These are phyloP conservation scores for Vombatus ursinus DNA, from an alignment of 2,113 vertebrate species.

Conservation along the genomic window DNA sequence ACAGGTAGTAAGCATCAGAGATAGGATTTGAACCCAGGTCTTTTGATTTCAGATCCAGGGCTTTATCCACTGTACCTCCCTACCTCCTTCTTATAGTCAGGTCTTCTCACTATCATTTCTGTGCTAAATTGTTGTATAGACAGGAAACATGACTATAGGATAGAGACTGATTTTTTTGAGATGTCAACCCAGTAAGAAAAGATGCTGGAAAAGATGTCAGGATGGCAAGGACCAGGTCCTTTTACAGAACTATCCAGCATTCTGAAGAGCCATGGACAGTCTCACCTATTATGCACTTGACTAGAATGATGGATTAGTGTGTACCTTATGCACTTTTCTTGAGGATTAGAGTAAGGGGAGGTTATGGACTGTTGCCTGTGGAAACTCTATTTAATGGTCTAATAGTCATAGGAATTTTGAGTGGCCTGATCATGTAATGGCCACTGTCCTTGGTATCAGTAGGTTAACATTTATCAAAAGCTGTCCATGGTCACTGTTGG, in stretches of 20 bases:
- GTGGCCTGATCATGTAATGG: neutral
- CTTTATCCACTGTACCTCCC: neutral
- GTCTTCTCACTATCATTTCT: neutral
- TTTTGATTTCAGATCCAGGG: neutral
- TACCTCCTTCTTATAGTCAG: neutral
- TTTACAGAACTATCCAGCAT: neutral
- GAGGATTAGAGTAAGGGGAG: neutral
- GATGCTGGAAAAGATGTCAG: conserved; percentile 59
- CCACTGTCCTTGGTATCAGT: neutral
- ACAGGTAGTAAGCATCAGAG: neutral
- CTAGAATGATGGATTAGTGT: conserved; percentile 19
- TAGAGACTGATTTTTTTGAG: conserved; percentile 51
- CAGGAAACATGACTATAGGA: conserved; percentile 37
- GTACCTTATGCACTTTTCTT: conserved; percentile 1
- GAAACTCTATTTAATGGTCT: neutral
- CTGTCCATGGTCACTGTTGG: neutral
- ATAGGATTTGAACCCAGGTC: neutral
- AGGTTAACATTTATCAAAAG: neutral
- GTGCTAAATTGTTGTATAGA: conserved; percentile 5
- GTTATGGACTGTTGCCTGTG: conserved; percentile 12
- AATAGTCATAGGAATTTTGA: neutral
- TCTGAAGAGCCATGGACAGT: neutral
- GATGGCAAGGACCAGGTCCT: neutral
- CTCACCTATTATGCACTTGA: neutral
- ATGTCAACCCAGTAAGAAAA: conserved; percentile 42